phyloP scores from a whole-genome alignment of 1,140 invertebrate species.

The Ylistrum balloti region DNA sequence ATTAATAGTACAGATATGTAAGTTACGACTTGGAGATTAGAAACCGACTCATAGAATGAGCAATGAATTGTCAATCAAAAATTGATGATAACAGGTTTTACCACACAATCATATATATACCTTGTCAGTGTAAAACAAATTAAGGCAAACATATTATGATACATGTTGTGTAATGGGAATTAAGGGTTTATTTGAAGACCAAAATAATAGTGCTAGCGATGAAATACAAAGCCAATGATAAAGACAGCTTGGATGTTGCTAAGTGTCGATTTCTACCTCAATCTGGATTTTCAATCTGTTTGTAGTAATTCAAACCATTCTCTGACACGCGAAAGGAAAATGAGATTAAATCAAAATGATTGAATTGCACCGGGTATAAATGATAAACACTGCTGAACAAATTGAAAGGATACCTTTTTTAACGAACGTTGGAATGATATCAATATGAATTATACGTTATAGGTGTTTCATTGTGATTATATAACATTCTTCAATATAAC shows the following conservation, averaged over 20 bases:
- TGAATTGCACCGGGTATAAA: neutral
- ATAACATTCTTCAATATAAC: neutral
- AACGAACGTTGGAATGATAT: neutral
- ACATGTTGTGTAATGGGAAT: too few relatives aligned
- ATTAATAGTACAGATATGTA: too few relatives aligned
- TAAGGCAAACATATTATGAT: too few relatives aligned
- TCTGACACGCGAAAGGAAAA: neutral
- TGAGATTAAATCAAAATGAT: neutral
- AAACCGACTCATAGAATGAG: neutral
- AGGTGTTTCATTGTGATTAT: neutral
- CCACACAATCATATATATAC: neutral
- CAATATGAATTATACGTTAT: neutral
- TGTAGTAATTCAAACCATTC: neutral
- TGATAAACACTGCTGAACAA: neutral
- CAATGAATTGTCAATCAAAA: neutral
- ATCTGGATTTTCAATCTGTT: too few relatives aligned
- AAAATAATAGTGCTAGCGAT: too few relatives aligned
- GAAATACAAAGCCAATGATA: too few relatives aligned
- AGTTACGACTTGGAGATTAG: too few relatives aligned
- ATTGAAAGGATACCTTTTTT: neutral
- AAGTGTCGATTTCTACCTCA: too few relatives aligned
- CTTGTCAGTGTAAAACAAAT: too few relatives aligned
- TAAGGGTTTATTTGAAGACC: too few relatives aligned
- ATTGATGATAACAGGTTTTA: neutral
- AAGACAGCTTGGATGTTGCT: too few relatives aligned